Evolutionary conservation across 2,888 invertebrate species (phyloP), one percentile per base, ranked within the genome.

Genomic region (Cremastobaeus sp.): DNA sequence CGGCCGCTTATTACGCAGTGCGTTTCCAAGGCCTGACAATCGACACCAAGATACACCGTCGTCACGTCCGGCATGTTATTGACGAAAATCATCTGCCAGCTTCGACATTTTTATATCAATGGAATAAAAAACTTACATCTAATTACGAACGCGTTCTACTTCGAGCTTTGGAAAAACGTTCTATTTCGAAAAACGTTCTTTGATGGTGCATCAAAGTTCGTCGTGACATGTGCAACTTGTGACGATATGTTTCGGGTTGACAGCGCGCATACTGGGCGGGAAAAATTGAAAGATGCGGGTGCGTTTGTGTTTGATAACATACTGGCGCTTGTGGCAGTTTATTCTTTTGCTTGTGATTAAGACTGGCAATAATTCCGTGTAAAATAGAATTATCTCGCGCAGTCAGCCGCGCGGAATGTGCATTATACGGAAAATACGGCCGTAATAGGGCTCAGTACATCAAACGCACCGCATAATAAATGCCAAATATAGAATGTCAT

Each of bases 391-490:
- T 64, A 43, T 52, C 25, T 35, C 34, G 3, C 60, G 14, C 21
- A 43, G 20, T 52, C 28, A 50, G 8, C n/a, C 14, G 17, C 25
- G 15, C 15, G 20, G 34, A 43, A 50, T 64, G 50, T 6, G 14
- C 52, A 52, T 52, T 50, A 50, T 50, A 28, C 32, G 9, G 20
- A 32, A 64, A 64, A 64, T 52, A 39, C 34, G 21, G 25, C 30
- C 25, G 21, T 64, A 64, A 52, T 64, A 34, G 48, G 30, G 32
- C 43, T 52, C 34, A 17, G 39, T 41, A 25, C 62, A 14, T 52
- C 43, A 64, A 64, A 50, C 62, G 41, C 30, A 17, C n/a, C 28
- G 34, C 52, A 43, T 43, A 52, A 62, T 52, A 43, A 8, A 15
- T n/a, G 50, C 43, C 8, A 18, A n/a, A n/a, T 32, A 32, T 30